These are phyloP conservation scores for Zaprionus capensis DNA, from an alignment of 1,140 invertebrate genomes.

Conservation along the genomic window DNA sequence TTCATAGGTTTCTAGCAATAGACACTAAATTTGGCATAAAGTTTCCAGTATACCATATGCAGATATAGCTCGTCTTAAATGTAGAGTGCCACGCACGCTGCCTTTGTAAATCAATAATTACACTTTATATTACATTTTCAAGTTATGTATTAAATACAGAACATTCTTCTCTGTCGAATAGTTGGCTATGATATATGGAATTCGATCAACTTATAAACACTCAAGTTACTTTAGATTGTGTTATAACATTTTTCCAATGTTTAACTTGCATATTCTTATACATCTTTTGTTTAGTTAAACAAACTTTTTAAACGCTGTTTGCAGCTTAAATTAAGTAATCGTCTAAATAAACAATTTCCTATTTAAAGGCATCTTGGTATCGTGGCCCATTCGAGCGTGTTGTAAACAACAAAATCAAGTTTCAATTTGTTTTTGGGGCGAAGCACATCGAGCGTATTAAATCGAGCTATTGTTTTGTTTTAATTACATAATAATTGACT, in stretches of 20 bases:
- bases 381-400: slow-evolving; percentile 20
- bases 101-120: no score
- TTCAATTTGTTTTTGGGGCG: slow-evolving; percentile 21
- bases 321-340: neutral
- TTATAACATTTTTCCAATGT: neutral
- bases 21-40: neutral
- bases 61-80: neutral
- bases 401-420: slow-evolving; percentile 18
- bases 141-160: no score
- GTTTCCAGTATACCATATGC: neutral
- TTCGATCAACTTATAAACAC: no score
- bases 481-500: slow-evolving; percentile 81
- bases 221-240: neutral
- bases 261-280: neutral
- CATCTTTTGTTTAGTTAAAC: neutral
- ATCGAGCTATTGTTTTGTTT: slow-evolving; percentile 74
- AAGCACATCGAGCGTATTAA: slow-evolving; percentile 61
- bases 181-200: no score
- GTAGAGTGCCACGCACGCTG: no score
- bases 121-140: no score
- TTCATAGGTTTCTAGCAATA: neutral
- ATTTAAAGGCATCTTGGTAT: neutral
- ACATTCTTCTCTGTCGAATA: no score
- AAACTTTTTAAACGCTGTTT: neutral
- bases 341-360: neutral